Conservation (phyloP, 1,140 invertebrate species). For the Zaprionus taronus region DNA sequence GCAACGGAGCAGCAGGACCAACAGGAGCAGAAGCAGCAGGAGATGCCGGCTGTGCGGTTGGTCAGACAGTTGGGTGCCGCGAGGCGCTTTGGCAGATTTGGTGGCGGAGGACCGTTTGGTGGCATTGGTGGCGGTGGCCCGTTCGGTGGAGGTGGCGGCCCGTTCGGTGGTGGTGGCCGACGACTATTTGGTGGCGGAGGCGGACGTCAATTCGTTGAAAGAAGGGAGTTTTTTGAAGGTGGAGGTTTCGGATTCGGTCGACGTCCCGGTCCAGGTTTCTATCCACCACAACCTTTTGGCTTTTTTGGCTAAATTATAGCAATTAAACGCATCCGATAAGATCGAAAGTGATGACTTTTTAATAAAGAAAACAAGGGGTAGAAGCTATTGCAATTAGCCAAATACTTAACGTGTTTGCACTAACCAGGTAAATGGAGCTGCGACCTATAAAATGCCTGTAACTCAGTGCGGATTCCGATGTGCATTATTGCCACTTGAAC, state of each 20-base stretch:
- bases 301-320: conserved; percentile 60
- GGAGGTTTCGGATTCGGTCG: neutral
- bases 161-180: conserved; percentile 21
- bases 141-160: conserved; percentile 26
- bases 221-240: neutral
- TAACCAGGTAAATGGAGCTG: neutral
- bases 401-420: neutral
- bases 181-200: conserved; percentile 8
- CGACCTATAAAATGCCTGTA: conserved; percentile 12
- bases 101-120: conserved; percentile 23
- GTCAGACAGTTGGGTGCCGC: conserved; percentile 58
- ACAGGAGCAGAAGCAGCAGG: conserved; percentile 57
- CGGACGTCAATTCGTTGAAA: no score
- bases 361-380: conserved; percentile 39
- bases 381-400: neutral
- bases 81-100: conserved; percentile 34
- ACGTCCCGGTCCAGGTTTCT: conserved; percentile 35
- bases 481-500: neutral
- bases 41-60: conserved; percentile 61
- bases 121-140: conserved; percentile 20
- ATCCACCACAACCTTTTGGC: conserved; percentile 36
- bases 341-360: conserved; percentile 41
- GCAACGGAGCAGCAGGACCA: conserved; percentile 43
- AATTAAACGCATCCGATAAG: conserved; percentile 54
- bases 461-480: neutral